Percentiles rank a stretch among this genome's conserved stretches.
These are phyloP conservation scores for Amphiprion ocellaris DNA, from an alignment of 2,113 vertebrate species.

Conservation along the genomic window DNA sequence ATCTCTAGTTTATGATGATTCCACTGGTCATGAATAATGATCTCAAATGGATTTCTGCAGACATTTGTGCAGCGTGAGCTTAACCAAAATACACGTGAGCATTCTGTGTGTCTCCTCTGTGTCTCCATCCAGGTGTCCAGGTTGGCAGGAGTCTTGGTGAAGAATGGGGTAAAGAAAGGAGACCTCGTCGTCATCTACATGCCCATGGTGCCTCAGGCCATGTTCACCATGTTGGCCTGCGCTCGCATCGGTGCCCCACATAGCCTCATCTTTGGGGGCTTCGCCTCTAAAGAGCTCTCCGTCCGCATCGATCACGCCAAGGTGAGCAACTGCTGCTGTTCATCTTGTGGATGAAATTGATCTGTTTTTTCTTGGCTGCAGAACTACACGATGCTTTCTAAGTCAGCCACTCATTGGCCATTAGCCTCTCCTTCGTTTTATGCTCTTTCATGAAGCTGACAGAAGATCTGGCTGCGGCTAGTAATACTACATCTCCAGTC, in stretches of 20 bases:
- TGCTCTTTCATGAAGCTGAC: not conserved
- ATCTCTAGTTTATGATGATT: no score
- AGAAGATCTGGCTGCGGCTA: no score
- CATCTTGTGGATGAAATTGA: not conserved
- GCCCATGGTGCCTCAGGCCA: constrained; percentile 98
- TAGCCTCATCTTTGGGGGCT: constrained; percentile 98
- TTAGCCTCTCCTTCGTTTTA: not conserved
- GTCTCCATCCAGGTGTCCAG: constrained; percentile 89
- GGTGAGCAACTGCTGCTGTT: constrained; percentile 77
- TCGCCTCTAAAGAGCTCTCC: constrained; percentile 95
- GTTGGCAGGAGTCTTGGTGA: constrained; percentile 92
- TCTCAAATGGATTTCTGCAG: no score
- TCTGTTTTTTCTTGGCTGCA: not conserved
- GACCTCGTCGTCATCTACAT: constrained; percentile 98
- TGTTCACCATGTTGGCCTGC: constrained; percentile 95
- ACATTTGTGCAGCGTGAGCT: no score
- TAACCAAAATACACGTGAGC: no score
- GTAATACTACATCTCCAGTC: not conserved
- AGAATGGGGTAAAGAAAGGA: constrained; percentile 89
- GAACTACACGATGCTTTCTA: not conserved
- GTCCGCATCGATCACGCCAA: constrained; percentile 94
- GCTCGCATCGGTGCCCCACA: constrained; percentile 95
- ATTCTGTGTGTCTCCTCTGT: not conserved
- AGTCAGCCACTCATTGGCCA: not conserved
- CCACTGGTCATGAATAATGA: no score